Conservation (phyloP, 2,888 invertebrate genomes). For the Microplitis deprimator region DNA sequence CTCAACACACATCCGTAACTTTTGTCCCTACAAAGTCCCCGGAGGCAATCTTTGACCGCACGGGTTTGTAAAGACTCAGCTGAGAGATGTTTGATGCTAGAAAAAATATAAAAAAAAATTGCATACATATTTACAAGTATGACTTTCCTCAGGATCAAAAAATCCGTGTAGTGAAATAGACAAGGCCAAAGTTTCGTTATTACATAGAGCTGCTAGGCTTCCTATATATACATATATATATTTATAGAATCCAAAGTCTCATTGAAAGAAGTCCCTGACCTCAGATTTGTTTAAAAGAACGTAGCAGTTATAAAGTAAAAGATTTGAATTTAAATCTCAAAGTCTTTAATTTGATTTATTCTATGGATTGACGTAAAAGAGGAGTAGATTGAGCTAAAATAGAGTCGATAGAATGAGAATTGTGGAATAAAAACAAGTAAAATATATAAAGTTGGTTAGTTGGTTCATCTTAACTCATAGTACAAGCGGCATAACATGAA, state of each 20-base stretch:
- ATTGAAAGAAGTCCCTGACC: too few species aligned
- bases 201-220: not conserved
- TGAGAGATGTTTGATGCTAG: not conserved
- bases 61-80: not conserved
- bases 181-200: not conserved
- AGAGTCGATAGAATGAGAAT: too few species aligned
- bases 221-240: too few species aligned
- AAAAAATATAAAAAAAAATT: constrained; percentile 1
- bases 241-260: too few species aligned
- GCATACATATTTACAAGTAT: not conserved
- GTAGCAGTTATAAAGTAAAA: too few species aligned
- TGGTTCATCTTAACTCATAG: not conserved
- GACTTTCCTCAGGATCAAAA: too few species aligned
- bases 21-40: constrained; percentile 8
- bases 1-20: constrained; percentile 7
- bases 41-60: constrained; percentile 25
- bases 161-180: not conserved
- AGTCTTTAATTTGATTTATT: too few species aligned
- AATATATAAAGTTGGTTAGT: not conserved
- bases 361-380: too few species aligned
- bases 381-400: too few species aligned
- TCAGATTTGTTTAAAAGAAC: too few species aligned
- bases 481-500: not conserved
- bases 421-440: too few species aligned
- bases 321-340: too few species aligned